Base-by-base conservation (phyloP, 1,140 invertebrate genomes). In the Gryon sp. region DNA sequence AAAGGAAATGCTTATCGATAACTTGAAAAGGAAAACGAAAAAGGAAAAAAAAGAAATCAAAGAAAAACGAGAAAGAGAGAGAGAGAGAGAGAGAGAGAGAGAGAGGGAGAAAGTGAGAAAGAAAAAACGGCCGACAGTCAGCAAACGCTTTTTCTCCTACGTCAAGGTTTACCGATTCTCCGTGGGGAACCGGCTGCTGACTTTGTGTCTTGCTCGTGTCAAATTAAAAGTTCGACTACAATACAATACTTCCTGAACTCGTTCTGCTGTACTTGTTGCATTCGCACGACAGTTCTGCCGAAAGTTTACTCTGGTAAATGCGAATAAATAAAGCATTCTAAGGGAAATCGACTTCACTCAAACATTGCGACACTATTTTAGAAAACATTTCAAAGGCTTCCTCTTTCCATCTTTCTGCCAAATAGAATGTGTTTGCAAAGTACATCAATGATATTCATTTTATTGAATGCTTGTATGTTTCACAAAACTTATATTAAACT, bases 171-270 rank as follows among this genome's bases (percentile, higher is more conserved):
- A 45, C 60, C 72, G 57, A 70, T 70, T 62, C 40, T 38, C 62
- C 15, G 50, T 68, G 41, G 60, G 20, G 69, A 59, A 57, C 60
- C 52, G 52, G 62, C 43, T 70, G 53, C 63, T 62, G 70, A 77
- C 74, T 81, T 79, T 69, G 60, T 76, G 76, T 80, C 69, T 75
- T 72, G 63, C 60, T 75, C 69, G 62, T 76, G 79, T 80, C 76
- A 74, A 78, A 78, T 80, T 80, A 80, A 80, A 80, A 80, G 68
- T 80, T 80, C 79, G 69, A 78, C 69, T 78, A 48, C 73, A 59
- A 74, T 68, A 69, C 75, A 76, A 78, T 78, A 73, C 72, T 76
- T 52, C 19, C 63, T 43, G 73, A 75, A 70, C 74, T 76, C 74
- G 60, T 65, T 46, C 57, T 28, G 8, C 43, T 62, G 60, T 78